Base-by-base conservation (phyloP, 1,140 invertebrate species). In the Achroia grisella region DNA sequence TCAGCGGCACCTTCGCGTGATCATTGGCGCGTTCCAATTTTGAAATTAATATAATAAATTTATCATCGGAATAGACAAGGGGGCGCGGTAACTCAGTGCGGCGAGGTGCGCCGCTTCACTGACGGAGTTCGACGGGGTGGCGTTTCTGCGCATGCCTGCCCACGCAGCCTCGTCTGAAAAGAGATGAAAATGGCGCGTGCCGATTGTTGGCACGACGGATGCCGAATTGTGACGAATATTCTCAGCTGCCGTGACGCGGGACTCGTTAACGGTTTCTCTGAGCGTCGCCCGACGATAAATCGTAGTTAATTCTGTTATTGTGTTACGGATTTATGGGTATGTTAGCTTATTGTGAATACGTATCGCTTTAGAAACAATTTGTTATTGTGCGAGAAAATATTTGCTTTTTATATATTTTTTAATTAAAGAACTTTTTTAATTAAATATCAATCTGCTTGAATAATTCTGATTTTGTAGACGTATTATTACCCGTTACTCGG, bases 221-320 rank as follows among this genome's bases (percentile, higher is more conserved):
- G 46, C 49, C 76, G 71, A 75, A 64, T 55, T 41, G 46, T 61
- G 63, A 59, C 62, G 57, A 56, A 60, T 52, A 51, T 54, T 53
- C 55, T 60, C 62, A 61, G 54, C 61, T 56, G 58, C 45, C 52
- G 49, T 55, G 56, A 59, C 49, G 50, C 44, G 35, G 48, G 45
- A 48, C 63, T 73, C 69, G 73, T 80, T 77, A 77, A 73, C 59
- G 65, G 64, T 59, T 63, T 58, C 55, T 54, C 53, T 48, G 63
- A 64, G 71, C 50, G 59, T 63, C 64, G 62, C 53, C 50, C 59
- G 52, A 59, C 67, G 56, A 73, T 76, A 81, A 81, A 76, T 78
- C 64, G 66, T 59, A 59, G 70, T 71, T 80, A 75, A 78, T 78
- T 74, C 65, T 64, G 61, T 68, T 68, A 79, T 71, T 71, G 62